These are phyloP conservation scores for Onychomys torridus DNA, from an alignment of 2,797 vertebrate species.

Conservation along the genomic window DNA sequence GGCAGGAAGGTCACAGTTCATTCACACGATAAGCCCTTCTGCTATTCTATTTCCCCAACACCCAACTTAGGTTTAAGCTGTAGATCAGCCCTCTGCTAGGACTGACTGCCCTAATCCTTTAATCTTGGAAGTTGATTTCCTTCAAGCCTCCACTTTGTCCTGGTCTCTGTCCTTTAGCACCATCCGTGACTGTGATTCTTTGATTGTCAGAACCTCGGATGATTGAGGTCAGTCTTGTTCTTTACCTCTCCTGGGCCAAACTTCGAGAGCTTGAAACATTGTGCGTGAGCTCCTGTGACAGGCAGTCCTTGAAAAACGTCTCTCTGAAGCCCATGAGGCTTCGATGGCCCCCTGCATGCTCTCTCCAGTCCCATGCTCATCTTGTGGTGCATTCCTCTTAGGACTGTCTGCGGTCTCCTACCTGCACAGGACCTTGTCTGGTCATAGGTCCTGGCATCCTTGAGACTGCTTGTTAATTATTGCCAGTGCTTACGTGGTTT, in stretches of 20 bases:
- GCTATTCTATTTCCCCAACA: background rate
- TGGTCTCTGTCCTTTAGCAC: background rate
- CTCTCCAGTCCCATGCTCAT: rapidly evolving
- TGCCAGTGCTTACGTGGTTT: background rate
- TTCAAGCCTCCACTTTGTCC: background rate
- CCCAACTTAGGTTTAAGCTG: background rate
- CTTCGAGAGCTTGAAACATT: background rate
- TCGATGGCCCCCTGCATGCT: background rate
- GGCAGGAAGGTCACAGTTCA: background rate
- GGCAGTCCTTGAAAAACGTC: background rate
- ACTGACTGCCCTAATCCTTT: background rate
- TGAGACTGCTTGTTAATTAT: background rate
- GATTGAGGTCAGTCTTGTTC: background rate
- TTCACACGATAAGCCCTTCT: background rate
- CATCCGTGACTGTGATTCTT: background rate
- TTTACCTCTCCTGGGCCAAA: background rate
- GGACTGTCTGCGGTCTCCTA: background rate
- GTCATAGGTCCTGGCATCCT: background rate
- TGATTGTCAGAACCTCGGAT: background rate
- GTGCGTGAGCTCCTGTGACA: background rate
- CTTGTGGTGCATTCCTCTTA: background rate
- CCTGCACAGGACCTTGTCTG: background rate
- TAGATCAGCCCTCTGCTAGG: background rate
- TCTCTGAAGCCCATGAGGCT: background rate
- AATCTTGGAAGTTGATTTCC: background rate